Evolutionary conservation across 2,888 invertebrate species (phyloP), one percentile per base, ranked within the genome.

Genomic region (Euspilapteryx auroguttella): DNA sequence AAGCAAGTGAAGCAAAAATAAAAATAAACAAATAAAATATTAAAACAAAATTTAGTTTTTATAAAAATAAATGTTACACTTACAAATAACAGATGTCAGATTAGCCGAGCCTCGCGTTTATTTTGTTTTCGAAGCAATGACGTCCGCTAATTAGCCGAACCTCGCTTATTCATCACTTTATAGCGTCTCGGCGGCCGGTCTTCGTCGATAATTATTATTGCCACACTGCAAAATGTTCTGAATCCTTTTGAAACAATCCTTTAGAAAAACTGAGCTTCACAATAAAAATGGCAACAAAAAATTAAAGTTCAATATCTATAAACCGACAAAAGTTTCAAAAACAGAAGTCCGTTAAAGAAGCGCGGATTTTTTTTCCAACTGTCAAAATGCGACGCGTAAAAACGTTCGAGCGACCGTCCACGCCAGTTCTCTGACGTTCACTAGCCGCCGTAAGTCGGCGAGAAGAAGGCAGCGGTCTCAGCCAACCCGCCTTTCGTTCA

Each of bases 391-490:
- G 46, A 49, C 47, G 54, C 45, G 44, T 44, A 14, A 52, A 41
- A 44, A 44, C 59, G 42, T 43, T 44, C 37, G 52, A 49, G 54
- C 73, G 57, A 55, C 66, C 68, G 61, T 46, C 58, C 65, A 54
- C 73, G 73, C 58, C 73, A 68, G 66, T 51, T 45, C 56, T 45
- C 69, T 62, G 73, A 66, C 73, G 75, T 66, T 59, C 61, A 75
- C 75, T 75, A 69, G 54, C 49, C 68, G 68, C 52, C 64, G 56
- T 61, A 73, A 73, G 71, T 69, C 66, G 63, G 63, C 53, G 68
- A 59, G 71, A 69, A 73, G 73, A 73, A 73, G 75, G 75, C 73
- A 69, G 73, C 61, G 69, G 68, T 69, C 71, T 71, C 64, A 27
- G 25, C 31, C 64, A 64, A 55, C 75, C 65, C 73, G 73, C 73